Percentiles rank a stretch among this genome's conserved stretches.
phyloP scores from a whole-genome alignment of 2,113 vertebrate species.

The Nannobrachium achirus region DNA sequence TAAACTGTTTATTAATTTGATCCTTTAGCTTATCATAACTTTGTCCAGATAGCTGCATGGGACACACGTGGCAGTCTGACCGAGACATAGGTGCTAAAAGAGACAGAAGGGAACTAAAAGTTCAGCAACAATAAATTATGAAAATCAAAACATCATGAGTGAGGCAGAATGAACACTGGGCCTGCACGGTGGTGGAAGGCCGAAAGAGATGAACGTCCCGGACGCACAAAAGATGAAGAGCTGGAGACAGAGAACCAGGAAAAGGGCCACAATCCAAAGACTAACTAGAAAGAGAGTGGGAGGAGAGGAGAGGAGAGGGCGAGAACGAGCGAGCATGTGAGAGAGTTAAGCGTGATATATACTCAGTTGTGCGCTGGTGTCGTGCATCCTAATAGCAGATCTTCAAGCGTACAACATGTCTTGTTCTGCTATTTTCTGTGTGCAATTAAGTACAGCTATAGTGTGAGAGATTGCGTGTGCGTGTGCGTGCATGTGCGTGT shows the following conservation, averaged over 20 bases:
- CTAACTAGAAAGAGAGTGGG: conserved; percentile 70
- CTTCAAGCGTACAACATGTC: no score
- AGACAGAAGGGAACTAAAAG: conserved; percentile 12
- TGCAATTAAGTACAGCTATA: no score
- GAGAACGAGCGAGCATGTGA: conserved; percentile 33
- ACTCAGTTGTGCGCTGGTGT: no score
- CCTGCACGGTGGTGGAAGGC: conserved; percentile 49
- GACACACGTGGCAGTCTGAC: conserved; percentile 8
- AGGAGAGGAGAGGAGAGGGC: conserved; percentile 11
- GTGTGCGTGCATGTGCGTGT: no score
- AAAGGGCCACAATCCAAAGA: conserved; percentile 74
- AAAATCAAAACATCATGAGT: conserved; percentile 19
- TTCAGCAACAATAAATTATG: conserved; percentile 43
- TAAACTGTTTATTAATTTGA: conserved; percentile 11
- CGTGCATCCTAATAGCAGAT: no score
- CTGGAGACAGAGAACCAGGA: conserved; percentile 44
- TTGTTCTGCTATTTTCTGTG: no score
- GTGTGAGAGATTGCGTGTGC: neutral
- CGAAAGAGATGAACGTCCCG: conserved; percentile 38
- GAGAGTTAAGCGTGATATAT: neutral
- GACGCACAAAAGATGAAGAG: conserved; percentile 68
- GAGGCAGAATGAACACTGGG: conserved; percentile 49
- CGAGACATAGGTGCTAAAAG: neutral
- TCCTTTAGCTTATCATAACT: conserved; percentile 8
- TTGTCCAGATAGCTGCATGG: conserved; percentile 15